Percentiles rank a stretch among this genome's conserved stretches.
These are phyloP conservation scores for Eremobia ochroleuca DNA, from an alignment of 2,888 invertebrate genomes.

Conservation along the genomic window DNA sequence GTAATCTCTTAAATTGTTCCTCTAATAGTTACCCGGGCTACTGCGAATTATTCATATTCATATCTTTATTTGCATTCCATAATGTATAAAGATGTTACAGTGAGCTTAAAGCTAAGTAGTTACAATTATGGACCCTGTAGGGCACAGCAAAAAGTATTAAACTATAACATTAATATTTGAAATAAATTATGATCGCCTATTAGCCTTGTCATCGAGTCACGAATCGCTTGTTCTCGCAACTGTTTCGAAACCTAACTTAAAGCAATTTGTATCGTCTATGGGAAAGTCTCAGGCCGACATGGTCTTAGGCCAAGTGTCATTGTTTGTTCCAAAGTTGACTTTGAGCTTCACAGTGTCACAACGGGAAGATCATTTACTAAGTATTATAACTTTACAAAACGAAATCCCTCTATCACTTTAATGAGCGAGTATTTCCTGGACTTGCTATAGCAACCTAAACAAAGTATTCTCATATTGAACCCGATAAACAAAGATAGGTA, in stretches of 20 bases:
- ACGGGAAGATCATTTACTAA: background rate
- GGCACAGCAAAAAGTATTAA: no score
- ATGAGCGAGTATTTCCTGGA: background rate
- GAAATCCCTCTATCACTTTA: background rate
- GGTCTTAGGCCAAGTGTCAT: conserved; percentile 4
- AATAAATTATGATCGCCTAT: conserved; percentile 49
- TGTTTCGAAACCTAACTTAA: conserved; percentile 39
- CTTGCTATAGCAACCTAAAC: background rate
- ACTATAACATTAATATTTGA: no score
- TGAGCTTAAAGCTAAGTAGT: no score
- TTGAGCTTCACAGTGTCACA: background rate
- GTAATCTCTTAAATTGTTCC: conserved; percentile 13
- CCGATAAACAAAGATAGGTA: background rate
- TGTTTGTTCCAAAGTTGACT: background rate
- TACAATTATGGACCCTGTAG: no score
- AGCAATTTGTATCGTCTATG: conserved; percentile 34
- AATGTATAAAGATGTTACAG: no score
- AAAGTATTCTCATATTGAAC: background rate
- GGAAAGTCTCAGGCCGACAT: conserved; percentile 6
- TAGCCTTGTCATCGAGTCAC: conserved; percentile 51
- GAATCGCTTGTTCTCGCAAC: conserved; percentile 28
- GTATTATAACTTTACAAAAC: background rate
- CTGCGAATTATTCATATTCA: no score
- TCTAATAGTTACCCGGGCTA: conserved; percentile 21
- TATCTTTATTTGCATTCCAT: no score